Conservation (phyloP, 2,113 vertebrate species). For the Thalassarche chlororhynchos region DNA sequence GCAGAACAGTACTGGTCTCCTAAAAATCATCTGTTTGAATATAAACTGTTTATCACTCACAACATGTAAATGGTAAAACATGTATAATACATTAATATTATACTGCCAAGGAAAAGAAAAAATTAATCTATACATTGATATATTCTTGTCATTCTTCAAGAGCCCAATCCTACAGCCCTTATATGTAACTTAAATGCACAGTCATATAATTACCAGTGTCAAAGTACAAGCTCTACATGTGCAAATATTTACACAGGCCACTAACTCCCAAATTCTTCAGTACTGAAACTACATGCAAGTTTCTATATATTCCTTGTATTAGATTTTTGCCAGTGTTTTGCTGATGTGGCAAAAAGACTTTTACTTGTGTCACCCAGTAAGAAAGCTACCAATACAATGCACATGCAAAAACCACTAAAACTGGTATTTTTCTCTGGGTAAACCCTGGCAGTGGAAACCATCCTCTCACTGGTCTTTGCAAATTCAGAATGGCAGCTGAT, state of each 20-base stretch:
- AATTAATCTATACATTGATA: background rate
- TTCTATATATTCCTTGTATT: background rate
- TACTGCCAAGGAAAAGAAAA: background rate
- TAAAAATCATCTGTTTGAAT: background rate
- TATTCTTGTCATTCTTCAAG: background rate
- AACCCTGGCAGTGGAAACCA: background rate
- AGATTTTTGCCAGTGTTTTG: background rate
- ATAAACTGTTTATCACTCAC: background rate
- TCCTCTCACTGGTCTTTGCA: rapidly evolving
- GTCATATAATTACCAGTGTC: background rate
- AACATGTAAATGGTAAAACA: background rate
- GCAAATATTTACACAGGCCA: constrained; percentile 8
- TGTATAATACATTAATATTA: background rate
- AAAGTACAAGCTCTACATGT: background rate
- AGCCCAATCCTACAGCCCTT: background rate
- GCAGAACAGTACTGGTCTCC: background rate
- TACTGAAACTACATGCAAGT: background rate
- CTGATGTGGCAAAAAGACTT: background rate
- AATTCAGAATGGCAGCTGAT: background rate
- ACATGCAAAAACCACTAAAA: background rate
- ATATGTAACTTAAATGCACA: background rate
- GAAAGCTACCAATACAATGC: background rate
- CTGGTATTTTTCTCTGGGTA: background rate
- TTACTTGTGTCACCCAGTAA: background rate
- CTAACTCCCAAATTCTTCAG: background rate